A percentile compares a stretch with the other conserved stretches of the same genome.
phyloP scores from a whole-genome alignment of 1,140 invertebrate genomes.

The Drosophila quadrilineata region DNA sequence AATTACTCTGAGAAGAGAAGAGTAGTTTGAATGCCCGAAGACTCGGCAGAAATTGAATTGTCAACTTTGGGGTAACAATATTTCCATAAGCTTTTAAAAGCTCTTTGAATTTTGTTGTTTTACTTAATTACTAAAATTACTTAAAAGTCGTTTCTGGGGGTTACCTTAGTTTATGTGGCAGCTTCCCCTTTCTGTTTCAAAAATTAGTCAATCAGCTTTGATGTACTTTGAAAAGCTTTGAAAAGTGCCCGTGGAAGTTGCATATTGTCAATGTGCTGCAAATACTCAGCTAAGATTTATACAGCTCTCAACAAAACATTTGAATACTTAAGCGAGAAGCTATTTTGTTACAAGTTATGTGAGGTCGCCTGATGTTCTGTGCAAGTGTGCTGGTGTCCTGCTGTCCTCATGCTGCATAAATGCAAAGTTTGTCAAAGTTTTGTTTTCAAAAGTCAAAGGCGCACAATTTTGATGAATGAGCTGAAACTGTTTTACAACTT shows the following conservation, averaged over 20 bases:
- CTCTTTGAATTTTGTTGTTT: no score
- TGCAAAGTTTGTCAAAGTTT: slow-evolving; percentile 74
- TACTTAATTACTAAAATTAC: no score
- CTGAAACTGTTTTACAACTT: slow-evolving; percentile 41
- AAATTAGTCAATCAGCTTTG: neutral
- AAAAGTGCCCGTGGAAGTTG: neutral
- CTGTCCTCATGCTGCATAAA: slow-evolving; percentile 16
- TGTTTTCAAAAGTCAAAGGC: slow-evolving; percentile 72
- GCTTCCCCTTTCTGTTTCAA: no score
- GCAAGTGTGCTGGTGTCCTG: slow-evolving; percentile 2
- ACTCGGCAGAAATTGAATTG: no score
- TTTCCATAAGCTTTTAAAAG: no score
- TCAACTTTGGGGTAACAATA: no score
- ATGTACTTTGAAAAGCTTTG: neutral
- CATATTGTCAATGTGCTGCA: neutral
- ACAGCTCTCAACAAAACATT: slow-evolving; percentile 46
- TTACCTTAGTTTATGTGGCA: no score
- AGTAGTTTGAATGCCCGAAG: no score
- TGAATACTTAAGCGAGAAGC: slow-evolving; percentile 48
- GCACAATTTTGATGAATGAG: slow-evolving; percentile 69
- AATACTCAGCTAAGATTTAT: slow-evolving; percentile 31
- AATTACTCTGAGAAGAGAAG: no score
- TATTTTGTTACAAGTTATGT: slow-evolving; percentile 43
- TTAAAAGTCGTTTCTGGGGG: no score
- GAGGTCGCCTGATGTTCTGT: slow-evolving; percentile 10